These are phyloP conservation scores for Drymodes brunneopygia DNA, from an alignment of 2,113 vertebrate species.

Conservation along the genomic window DNA sequence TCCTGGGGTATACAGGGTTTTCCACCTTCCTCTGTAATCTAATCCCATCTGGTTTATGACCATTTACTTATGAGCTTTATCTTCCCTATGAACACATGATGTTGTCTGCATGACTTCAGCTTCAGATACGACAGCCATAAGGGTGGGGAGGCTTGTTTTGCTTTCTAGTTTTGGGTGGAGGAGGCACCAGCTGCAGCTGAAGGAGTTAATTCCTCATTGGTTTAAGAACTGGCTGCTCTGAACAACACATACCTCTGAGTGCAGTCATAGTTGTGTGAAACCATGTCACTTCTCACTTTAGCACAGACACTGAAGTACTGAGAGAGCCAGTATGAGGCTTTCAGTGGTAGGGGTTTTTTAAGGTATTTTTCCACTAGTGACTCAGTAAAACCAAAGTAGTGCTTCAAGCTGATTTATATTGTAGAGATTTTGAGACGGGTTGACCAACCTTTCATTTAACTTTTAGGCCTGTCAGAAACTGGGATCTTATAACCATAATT, in stretches of 20 bases:
- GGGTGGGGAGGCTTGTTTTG: conserved; percentile 9
- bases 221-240: background rate
- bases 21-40: background rate
- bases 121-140: background rate
- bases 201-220: background rate
- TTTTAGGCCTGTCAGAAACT: background rate
- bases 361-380: background rate
- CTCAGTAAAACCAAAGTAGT: background rate
- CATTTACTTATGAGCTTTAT: background rate
- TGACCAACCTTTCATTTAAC: background rate
- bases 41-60: background rate
- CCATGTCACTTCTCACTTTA: background rate
- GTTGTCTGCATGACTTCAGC: background rate
- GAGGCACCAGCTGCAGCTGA: background rate
- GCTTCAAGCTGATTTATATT: background rate
- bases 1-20: background rate
- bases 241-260: background rate
- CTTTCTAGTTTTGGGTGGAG: conserved; percentile 8
- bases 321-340: background rate
- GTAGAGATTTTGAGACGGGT: background rate
- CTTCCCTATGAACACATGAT: background rate
- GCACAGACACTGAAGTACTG: background rate
- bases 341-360: background rate
- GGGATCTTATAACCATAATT: background rate
- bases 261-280: background rate